Evolutionary conservation across 2,888 invertebrate genomes (phyloP).

Genomic region (Latrodectus hesperus): DNA sequence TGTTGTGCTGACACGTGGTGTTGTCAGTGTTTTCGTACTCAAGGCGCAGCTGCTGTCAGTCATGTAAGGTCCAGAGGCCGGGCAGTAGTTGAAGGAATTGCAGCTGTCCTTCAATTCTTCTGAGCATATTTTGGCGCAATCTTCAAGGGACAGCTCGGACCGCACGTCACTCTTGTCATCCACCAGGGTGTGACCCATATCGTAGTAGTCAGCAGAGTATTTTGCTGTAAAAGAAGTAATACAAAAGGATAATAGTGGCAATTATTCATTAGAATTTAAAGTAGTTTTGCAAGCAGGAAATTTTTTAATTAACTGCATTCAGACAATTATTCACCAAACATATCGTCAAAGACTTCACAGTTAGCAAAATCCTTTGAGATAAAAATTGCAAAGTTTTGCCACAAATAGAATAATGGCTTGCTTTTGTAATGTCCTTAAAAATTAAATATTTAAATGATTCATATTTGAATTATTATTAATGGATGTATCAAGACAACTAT

Average conservation of each 20-base stretch:
- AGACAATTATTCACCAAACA: too few relatives aligned
- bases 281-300: background rate
- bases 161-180: conserved; percentile 23
- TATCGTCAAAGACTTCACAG: too few relatives aligned
- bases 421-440: too few relatives aligned
- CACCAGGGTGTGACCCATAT: conserved; percentile 40
- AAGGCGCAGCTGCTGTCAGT: conserved; percentile 37
- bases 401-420: too few relatives aligned
- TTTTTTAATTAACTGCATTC: too few relatives aligned
- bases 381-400: too few relatives aligned
- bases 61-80: background rate
- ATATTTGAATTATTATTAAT: too few relatives aligned
- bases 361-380: too few relatives aligned
- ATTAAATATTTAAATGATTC: too few relatives aligned
- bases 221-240: conserved; percentile 26
- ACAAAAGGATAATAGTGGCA: background rate
- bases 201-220: conserved; percentile 51
- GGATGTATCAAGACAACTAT: too few relatives aligned
- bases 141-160: conserved; percentile 33
- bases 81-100: conserved; percentile 63
- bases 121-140: conserved; percentile 53
- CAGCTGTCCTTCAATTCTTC: conserved; percentile 41
- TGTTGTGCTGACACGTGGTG: background rate
- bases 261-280: background rate
- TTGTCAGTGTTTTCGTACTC: background rate